Base-by-base conservation (phyloP, 2,113 vertebrate species). In the Myrmophylax atrothorax region DNA sequence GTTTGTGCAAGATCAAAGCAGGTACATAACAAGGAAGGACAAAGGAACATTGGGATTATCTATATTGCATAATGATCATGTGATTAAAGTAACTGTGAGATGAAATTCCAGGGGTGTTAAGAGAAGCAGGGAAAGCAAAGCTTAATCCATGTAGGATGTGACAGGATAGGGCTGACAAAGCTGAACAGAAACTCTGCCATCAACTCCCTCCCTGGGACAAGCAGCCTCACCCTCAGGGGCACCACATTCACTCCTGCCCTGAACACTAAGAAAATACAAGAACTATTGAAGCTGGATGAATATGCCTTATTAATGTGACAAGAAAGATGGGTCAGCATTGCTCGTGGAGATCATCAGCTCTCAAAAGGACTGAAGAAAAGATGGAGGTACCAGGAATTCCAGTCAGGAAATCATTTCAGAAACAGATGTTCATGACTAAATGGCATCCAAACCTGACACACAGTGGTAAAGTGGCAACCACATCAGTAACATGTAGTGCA, bases 171-270 rank as follows among this genome's bases (percentile, higher is more conserved):
- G 46, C 4, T 18, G 20, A 78, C 17, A n/a, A 52, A 38, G 60
- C 72, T 59, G 44, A 47, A 55, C 72, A 44, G 37, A 25, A 60
- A 23, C 42, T 38, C 58, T 33, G 3, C 38, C 7, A 23, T 18
- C 29, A 35, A 13, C 9, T 18, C 46, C 44, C 23, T 31, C 25
- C 44, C 31, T 15, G 4, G 16, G 47, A 23, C 75, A n/a, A 52
- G 23, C 38, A 59, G 56, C 55, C 42, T 46, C 0, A 0, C 33
- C 29, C 42, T 58, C 14, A 3, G 9, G 10, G 10, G 1, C 19
- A 50, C 14, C 56, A 38, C 19, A 18, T 24, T 29, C 53, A 38
- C 16, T 66, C 64, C 46, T 53, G 33, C 50, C 31, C 46, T 20
- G 44, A 87, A 66, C 44, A 40, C 31, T 22, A 35, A 3, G 9